Percentiles rank a stretch among this genome's conserved stretches.
Evolutionary conservation across 2,797 vertebrate species (phyloP).

Genomic region (Sebastolobus alascanus): DNA sequence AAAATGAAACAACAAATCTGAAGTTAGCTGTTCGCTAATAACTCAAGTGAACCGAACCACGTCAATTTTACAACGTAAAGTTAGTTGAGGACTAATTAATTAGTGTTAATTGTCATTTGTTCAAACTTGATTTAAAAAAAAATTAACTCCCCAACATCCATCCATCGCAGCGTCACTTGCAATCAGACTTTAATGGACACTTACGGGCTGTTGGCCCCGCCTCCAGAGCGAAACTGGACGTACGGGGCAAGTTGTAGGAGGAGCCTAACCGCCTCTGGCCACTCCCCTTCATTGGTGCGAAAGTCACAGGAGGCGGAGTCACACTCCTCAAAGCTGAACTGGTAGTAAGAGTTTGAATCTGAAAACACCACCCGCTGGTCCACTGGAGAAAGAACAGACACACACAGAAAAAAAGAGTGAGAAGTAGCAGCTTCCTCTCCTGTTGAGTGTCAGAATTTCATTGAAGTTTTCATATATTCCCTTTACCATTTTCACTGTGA

Average conservation of each 20-base stretch:
- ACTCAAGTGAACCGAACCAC: neutral
- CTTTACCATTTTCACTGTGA: neutral
- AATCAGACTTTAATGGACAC: conserved; percentile 63
- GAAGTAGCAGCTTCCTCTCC: neutral
- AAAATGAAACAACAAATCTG: neutral
- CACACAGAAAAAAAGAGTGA: conserved; percentile 6
- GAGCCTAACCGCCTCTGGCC: conserved; percentile 94
- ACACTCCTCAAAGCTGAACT: conserved; percentile 97
- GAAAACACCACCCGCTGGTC: conserved; percentile 95
- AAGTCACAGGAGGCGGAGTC: conserved; percentile 93
- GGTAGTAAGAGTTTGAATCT: conserved; percentile 94
- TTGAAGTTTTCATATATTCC: neutral
- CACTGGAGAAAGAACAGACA: conserved; percentile 80
- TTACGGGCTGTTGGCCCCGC: conserved; percentile 91
- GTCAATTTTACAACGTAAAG: neutral
- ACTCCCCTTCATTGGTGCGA: conserved; percentile 90
- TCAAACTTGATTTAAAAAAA: neutral
- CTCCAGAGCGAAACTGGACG: conserved; percentile 87
- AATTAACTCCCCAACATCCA: neutral
- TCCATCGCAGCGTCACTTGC: neutral
- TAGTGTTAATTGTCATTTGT: neutral
- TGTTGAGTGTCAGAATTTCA: neutral
- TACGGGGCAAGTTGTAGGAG: conserved; percentile 92
- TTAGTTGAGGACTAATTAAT: neutral
- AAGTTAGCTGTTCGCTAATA: neutral